Percentiles rank a stretch among this genome's conserved stretches.
phyloP scores from a whole-genome alignment of 2,888 invertebrate species.

The Steinernema hermaphroditum region DNA sequence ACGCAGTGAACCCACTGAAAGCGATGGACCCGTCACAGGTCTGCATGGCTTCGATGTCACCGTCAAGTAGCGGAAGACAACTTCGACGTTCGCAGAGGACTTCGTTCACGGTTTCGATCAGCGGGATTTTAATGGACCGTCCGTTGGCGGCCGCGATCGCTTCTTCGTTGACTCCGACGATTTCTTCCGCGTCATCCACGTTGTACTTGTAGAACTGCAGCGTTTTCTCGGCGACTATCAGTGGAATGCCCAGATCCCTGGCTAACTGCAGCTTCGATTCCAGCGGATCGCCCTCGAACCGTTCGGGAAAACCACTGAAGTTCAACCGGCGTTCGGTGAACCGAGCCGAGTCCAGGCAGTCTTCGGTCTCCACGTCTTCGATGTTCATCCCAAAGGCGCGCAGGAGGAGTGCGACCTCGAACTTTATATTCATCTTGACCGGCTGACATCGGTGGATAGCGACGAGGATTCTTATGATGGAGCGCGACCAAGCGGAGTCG shows the following conservation, averaged over 20 bases:
- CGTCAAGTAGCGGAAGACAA: too few relatives aligned
- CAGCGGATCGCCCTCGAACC: not conserved
- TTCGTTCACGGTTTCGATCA: not conserved
- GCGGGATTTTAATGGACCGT: not conserved
- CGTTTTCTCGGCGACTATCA: not conserved
- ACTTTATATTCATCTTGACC: not conserved
- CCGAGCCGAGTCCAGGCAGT: not conserved
- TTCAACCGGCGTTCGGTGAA: not conserved
- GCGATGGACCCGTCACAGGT: too few relatives aligned
- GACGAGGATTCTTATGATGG: not conserved
- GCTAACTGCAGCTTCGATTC: not conserved
- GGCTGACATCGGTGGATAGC: not conserved
- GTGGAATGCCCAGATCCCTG: not conserved
- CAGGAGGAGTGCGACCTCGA: not conserved
- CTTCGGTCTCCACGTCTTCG: not conserved
- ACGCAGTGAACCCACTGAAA: too few relatives aligned
- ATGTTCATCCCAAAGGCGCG: not conserved
- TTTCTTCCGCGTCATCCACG: not conserved
- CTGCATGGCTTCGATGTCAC: too few relatives aligned
- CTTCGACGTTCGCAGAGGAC: too few relatives aligned
- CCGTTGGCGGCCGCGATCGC: not conserved
- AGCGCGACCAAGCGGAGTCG: not conserved
- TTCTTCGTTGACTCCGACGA: not conserved
- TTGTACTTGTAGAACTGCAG: not conserved
- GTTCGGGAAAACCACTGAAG: not conserved